Base-by-base conservation (phyloP, 2,888 invertebrate species). In the Agrypnus murinus region DNA sequence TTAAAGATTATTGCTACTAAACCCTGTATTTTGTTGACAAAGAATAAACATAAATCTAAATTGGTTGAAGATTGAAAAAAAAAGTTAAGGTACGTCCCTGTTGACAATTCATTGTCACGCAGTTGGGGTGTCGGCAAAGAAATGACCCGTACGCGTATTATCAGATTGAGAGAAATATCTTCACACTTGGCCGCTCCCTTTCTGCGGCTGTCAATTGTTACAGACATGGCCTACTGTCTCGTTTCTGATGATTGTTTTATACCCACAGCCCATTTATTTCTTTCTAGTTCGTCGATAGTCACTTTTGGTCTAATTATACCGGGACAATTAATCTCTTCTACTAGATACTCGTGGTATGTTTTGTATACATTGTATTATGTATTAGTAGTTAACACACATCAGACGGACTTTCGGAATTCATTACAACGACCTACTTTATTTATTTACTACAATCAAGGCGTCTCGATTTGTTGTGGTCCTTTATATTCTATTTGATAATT, bases 81-180 rank as follows among this genome's bases (percentile, higher is more conserved):
- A 66, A 70, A 48, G n/a, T 25, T 55, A 46, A 53, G 40, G 67
- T 63, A 67, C 68, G 68, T 43, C 70, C 59, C 65, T 65, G 70
- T 31, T 43, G 59, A 53, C 48, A 53, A 45, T 65, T 53, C 38
- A 48, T 63, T 60, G 57, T 60, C 57, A 60, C 45, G 59, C 59
- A 55, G 55, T 53, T 64, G 45, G 25, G 50, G 68, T 40, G 74
- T 68, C 74, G 62, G 75, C 65, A 75, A 78, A 79, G 77, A 77
- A 79, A 78, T 78, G 78, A 77, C 77, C 79, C 77, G 75, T 73
- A 72, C 72, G 63, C 73, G 72, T 74, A 72, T 77, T 77, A 78
- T 78, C 75, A 74, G 79, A 79, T 79, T 69, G 72, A 74, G 71
- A 72, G 73, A 75, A 76, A 77, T 77, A 78, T 79, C 79, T 79